A percentile compares a stretch with the other conserved stretches of the same genome.
Evolutionary conservation across 2,888 invertebrate genomes (phyloP).

Genomic region (Agapostemon virescens): DNA sequence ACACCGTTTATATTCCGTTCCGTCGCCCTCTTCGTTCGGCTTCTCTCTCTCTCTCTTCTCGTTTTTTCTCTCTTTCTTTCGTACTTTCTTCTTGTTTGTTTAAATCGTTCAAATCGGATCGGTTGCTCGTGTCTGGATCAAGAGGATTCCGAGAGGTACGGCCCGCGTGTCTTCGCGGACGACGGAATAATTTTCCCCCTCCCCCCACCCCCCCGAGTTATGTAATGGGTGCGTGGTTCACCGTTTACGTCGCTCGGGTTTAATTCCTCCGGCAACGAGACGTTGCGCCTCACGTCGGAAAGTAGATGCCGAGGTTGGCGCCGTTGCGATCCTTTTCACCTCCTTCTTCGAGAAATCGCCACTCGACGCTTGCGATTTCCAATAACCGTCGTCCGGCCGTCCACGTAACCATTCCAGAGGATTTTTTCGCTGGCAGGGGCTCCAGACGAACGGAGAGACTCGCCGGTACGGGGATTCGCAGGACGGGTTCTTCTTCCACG

Average conservation of each 20-base stretch:
- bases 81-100: background rate
- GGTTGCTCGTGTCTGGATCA: conserved; percentile 10
- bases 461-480: no score
- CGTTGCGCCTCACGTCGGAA: conserved; percentile 15
- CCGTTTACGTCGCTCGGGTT: background rate
- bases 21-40: no score
- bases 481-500: no score
- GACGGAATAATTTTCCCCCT: conserved; percentile 15
- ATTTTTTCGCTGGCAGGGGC: conserved; percentile 6
- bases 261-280: conserved; percentile 23
- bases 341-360: conserved; percentile 54
- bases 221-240: conserved; percentile 18
- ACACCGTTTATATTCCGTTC: conserved; percentile 10
- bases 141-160: conserved; percentile 20
- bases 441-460: background rate
- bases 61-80: background rate
- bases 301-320: conserved; percentile 35
- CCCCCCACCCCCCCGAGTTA: background rate
- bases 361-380: conserved; percentile 26
- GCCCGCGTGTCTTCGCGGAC: background rate
- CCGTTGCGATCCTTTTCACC: conserved; percentile 44
- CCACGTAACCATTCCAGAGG: conserved; percentile 58
- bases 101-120: background rate
- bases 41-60: background rate
- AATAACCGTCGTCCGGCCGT: conserved; percentile 31